Conservation (phyloP, 2,797 vertebrate genomes). For the Pteropus rufus region DNA sequence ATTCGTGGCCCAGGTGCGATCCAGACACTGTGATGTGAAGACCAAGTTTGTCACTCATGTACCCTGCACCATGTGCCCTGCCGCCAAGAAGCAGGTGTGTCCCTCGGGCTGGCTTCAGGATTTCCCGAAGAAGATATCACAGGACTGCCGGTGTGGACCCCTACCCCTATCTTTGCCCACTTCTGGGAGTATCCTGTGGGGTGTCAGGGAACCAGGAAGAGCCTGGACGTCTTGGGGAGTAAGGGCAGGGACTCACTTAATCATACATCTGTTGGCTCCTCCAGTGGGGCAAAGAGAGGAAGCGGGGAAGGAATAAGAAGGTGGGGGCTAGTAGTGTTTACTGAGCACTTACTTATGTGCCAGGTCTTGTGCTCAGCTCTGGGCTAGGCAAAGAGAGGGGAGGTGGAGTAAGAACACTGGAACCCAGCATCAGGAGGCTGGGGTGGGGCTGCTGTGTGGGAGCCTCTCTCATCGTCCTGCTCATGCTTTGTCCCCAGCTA, state of each 20-base stretch:
- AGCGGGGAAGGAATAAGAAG: not conserved
- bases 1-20: constrained; percentile 59
- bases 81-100: constrained; percentile 77
- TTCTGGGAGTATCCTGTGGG: not conserved
- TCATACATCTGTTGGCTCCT: accelerated
- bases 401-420: accelerated
- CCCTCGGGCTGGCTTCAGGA: constrained; percentile 79
- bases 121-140: constrained; percentile 62
- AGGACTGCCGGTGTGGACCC: constrained; percentile 86
- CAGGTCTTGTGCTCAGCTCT: not conserved
- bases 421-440: not conserved
- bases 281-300: not conserved
- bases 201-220: not conserved
- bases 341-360: not conserved
- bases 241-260: not conserved
- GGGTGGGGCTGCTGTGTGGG: not conserved
- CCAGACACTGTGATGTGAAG: constrained; percentile 84
- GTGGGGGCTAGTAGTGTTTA: not conserved
- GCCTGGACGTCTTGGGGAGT: not conserved
- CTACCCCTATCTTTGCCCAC: not conserved
- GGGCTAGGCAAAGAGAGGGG: not conserved
- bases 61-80: constrained; percentile 87
- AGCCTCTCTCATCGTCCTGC: not conserved
- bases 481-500: constrained; percentile 85
- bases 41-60: constrained; percentile 71